Evolutionary conservation across 2,797 vertebrate species (phyloP), one percentile per base, ranked within the genome.

Genomic region (Arnoldichthys spilopterus): DNA sequence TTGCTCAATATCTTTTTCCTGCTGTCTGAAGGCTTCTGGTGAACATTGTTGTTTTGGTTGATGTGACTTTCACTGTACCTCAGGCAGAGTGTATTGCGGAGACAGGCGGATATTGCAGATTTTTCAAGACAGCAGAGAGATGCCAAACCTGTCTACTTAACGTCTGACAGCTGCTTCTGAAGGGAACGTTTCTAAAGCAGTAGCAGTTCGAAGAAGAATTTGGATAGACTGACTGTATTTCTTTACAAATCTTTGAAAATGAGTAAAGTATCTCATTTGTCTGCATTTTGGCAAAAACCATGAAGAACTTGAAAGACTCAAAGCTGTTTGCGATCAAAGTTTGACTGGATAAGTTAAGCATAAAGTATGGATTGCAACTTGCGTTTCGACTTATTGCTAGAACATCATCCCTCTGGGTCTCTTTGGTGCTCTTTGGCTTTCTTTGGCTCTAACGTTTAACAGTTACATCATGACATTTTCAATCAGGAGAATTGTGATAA

Each of bases 81-180:
- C 49, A 72, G 54, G 20, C 74, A 26, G 28, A 68, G 24, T 58
- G 40, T 58, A 40, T 37, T 30, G 28, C 56, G 54, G 61, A 59
- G 56, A 62, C 58, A 71, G 49, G 40, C 40, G 37, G 56, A 53
- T 64, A 70, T 75, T 80, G 47, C 56, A 49, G 45, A 26, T 37
- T 64, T 51, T 34, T 64, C n/a, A 43, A 66, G 32, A 22, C 45
- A 45, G 56, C 28, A 40, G 56, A 12, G 54, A 70, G 53, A 68
- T 51, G 67, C 66, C 73, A 43, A 26, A 54, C 30, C 9, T 72
- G 59, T 61, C 71, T 80, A 18, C 61, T 56, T 43, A 61, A 47
- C 47, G 43, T 76, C 59, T 76, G 79, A 80, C 79, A 76, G 73
- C 79, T 76, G 58, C 49, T 66, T 64, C 58, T 71, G 73, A 66